Percentiles rank a stretch among this genome's conserved stretches.
Conservation (phyloP, 2,113 vertebrate species). For the Cyanoramphus novaezelandiae region DNA sequence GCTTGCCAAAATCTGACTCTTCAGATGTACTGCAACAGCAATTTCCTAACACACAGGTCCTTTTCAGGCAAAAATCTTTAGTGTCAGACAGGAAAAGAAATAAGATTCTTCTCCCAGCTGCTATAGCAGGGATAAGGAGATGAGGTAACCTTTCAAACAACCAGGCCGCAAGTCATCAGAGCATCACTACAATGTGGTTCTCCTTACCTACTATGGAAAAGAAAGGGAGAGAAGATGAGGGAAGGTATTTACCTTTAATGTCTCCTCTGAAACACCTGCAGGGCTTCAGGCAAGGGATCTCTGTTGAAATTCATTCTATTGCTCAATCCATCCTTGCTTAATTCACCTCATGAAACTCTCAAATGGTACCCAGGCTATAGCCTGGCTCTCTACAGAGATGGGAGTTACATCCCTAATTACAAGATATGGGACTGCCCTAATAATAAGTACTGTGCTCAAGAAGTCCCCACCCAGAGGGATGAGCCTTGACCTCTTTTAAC, state of each 20-base stretch:
- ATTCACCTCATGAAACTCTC: slow-evolving; percentile 49
- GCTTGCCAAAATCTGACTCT: slow-evolving; percentile 49
- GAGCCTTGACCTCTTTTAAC: slow-evolving; percentile 54
- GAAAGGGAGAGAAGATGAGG: not conserved
- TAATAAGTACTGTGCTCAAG: slow-evolving; percentile 34
- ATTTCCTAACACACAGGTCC: not conserved
- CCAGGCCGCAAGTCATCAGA: not conserved
- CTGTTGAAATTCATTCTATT: slow-evolving; percentile 7
- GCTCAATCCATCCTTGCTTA: slow-evolving; percentile 16
- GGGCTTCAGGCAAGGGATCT: slow-evolving; percentile 2
- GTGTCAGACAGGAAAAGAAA: not conserved
- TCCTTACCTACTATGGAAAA: not conserved
- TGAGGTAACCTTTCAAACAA: not conserved
- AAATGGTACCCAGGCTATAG: slow-evolving; percentile 13
- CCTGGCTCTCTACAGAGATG: slow-evolving; percentile 33
- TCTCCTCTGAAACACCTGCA: not conserved
- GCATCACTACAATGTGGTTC: not conserved
- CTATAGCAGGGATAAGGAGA: not conserved
- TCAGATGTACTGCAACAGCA: slow-evolving; percentile 13
- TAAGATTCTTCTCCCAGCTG: not conserved
- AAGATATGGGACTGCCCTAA: slow-evolving; percentile 36
- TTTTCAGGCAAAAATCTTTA: slow-evolving; percentile 7
- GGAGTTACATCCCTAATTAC: slow-evolving; percentile 61
- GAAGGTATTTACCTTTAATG: slow-evolving; percentile 3
- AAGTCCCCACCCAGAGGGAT: slow-evolving; percentile 28